Conservation (phyloP, 2,797 vertebrate species). For the Gymnoscopelus braueri region DNA sequence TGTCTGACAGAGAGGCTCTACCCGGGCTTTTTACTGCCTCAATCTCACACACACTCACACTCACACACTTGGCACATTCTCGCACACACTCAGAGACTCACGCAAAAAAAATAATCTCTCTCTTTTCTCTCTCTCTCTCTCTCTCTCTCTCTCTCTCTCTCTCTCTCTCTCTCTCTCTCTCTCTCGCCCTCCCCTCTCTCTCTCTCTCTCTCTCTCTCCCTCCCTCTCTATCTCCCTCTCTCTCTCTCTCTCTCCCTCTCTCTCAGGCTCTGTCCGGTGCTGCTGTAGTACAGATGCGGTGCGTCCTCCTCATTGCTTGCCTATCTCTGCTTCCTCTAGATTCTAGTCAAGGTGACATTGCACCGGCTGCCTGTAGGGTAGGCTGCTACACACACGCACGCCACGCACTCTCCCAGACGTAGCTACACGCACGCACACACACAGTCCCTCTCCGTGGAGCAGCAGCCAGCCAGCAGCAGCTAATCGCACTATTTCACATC, state of each 20-base stretch:
- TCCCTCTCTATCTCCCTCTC: slow-evolving; percentile 1
- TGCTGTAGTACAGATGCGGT: slow-evolving; percentile 61
- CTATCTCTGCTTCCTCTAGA: slow-evolving; percentile 61
- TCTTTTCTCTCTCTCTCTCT: not conserved
- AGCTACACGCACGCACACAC: slow-evolving; percentile 10
- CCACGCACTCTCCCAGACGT: not conserved
- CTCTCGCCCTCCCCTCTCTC: slow-evolving; percentile 20
- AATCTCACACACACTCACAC: slow-evolving; percentile 50
- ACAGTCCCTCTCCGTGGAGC: slow-evolving; percentile 38
- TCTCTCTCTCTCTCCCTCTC: slow-evolving; percentile 35
- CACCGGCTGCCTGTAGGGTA: slow-evolving; percentile 18
- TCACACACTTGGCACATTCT: slow-evolving; percentile 63
- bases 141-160: slow-evolving; percentile 10
- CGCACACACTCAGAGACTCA: slow-evolving; percentile 36
- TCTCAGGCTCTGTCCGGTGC: slow-evolving; percentile 66
- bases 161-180: slow-evolving; percentile 39
- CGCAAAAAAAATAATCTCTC: not conserved
- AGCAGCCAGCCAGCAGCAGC: slow-evolving; percentile 31
- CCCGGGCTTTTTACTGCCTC: slow-evolving; percentile 57
- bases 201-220: slow-evolving; percentile 9
- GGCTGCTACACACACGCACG: slow-evolving; percentile 6
- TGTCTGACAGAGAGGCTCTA: slow-evolving; percentile 61
- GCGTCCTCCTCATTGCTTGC: slow-evolving; percentile 54
- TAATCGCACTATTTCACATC: slow-evolving; percentile 70
- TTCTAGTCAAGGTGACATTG: slow-evolving; percentile 83